Percentiles rank a stretch among this genome's conserved stretches.
Conservation (phyloP, 2,797 vertebrate genomes). For the Phylloscopus collybita region DNA sequence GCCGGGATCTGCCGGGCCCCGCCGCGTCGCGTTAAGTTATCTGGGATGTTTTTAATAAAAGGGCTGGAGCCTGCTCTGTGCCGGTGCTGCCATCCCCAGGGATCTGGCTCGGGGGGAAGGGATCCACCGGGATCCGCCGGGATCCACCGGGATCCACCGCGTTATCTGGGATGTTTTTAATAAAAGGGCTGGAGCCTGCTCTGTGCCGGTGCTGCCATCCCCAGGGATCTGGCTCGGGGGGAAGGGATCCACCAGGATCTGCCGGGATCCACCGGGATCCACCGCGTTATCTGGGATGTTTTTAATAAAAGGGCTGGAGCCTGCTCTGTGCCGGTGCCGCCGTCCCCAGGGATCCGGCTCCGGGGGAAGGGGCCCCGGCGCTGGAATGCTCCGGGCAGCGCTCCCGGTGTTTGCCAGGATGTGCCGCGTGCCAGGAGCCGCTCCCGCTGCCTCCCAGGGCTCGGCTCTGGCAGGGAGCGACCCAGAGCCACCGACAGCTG, state of each 20-base stretch:
- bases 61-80: no score
- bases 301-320: not conserved
- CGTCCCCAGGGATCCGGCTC: accelerated
- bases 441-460: not conserved
- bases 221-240: accelerated
- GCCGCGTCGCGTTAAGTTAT: no score
- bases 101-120: no score
- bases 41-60: no score
- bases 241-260: not conserved
- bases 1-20: no score
- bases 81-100: no score
- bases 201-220: accelerated
- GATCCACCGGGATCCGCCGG: no score
- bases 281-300: accelerated
- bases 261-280: not conserved
- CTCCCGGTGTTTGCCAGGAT: not conserved
- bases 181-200: not conserved
- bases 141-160: no score
- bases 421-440: no score
- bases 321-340: not conserved
- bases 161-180: not conserved
- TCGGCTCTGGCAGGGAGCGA: accelerated
- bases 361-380: accelerated
- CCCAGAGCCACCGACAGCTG: not conserved
- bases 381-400: not conserved